Evolutionary conservation across 1,140 invertebrate species (phyloP).

Genomic region (Lethrus apterus): DNA sequence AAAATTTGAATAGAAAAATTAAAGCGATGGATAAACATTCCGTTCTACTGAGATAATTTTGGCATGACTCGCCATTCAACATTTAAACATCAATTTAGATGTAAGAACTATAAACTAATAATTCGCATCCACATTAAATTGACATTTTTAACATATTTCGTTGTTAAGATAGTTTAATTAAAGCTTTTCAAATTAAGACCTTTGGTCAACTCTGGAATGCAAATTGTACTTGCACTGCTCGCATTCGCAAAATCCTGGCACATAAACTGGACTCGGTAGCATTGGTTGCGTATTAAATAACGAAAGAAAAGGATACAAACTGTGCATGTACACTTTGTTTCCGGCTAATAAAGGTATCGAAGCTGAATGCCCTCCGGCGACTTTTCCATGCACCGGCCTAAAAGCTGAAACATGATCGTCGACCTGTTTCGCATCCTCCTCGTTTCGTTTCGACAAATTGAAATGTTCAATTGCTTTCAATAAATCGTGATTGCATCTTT

Average conservation of each 20-base stretch:
- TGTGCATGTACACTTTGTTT: conserved; percentile 37
- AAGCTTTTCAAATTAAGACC: conserved; percentile 3
- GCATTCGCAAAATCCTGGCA: conserved; percentile 39
- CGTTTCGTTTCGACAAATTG: conserved; percentile 24
- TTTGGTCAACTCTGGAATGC: conserved; percentile 8
- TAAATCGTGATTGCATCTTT: conserved; percentile 38
- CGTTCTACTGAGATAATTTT: no score
- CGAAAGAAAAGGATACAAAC: conserved; percentile 38
- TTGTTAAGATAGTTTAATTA: no score
- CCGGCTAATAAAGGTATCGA: conserved; percentile 33
- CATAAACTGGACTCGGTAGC: conserved; percentile 37
- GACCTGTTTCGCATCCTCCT: background rate
- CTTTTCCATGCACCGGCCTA: conserved; percentile 24
- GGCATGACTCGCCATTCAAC: no score
- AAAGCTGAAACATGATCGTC: conserved; percentile 29
- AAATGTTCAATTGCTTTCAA: conserved; percentile 39
- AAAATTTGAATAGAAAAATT: no score
- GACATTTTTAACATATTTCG: no score
- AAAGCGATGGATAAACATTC: no score
- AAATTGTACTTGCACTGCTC: conserved; percentile 35
- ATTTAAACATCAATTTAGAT: no score
- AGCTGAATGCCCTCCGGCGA: conserved; percentile 21
- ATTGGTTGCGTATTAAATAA: conserved; percentile 36
- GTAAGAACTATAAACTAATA: no score
- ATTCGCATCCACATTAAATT: no score